Evolutionary conservation across 1,140 invertebrate species (phyloP), one percentile per base, ranked within the genome.

Genomic region (Cydia pomonella): DNA sequence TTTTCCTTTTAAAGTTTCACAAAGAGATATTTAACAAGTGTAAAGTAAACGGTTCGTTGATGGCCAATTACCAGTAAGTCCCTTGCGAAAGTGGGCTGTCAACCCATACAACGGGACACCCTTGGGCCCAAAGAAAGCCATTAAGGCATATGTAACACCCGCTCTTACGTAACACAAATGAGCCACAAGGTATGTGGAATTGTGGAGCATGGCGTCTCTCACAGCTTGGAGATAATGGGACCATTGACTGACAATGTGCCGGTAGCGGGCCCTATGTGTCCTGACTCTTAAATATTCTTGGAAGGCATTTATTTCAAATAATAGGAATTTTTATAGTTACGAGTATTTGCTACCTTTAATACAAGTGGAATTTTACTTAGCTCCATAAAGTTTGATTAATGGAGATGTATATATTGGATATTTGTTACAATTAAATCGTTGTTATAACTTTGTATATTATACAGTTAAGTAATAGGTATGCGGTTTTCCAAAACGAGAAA

Each of bases 71-170:
- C n/a, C n/a, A 1, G n/a, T 6, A 59, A 23, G 21, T 7, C 50
- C 16, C 6, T 59, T 59, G 53, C 53, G 53, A 59, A 59, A 59
- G 18, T 59, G 21, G 53, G 5, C 3, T 66, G 13, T 66, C 62
- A 63, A 27, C 4, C 23, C 9, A 63, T 63, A 16, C 23, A 27
- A 66, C 23, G 63, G 63, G 63, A 66, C 27, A 66, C 63, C 63
- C 63, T 66, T 66, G 63, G 63, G 7, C 62, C 6, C 27, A 66
- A 66, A 66, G 63, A 66, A 53, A 59, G 53, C 53, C 21, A 59
- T 59, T 59, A 12, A 1, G 3, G 21, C 18, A 59, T 16, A 29
- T 33, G 63, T 66, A 16, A 63, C 62, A 25, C 23, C 16, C n/a
- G 16, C 7, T 23, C 59, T 66, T 33, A 33, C 63, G 63, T 21